A percentile compares a stretch with the other conserved stretches of the same genome.
Evolutionary conservation across 92 coral and sea anemone genomes (phyloP).

Genomic region (Epizoanthus scotinus): DNA sequence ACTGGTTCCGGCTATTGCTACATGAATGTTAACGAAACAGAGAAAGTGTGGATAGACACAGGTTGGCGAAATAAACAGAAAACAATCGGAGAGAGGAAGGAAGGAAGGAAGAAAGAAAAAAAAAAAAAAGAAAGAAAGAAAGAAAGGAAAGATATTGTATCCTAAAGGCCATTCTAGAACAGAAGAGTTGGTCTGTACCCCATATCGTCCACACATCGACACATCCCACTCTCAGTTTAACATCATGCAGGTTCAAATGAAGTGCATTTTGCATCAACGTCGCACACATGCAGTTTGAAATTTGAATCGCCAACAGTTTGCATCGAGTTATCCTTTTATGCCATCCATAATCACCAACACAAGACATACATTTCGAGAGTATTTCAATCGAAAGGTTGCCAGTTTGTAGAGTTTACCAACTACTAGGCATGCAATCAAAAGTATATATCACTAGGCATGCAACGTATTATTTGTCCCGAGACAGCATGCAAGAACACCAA

Average conservation of each 20-base stretch:
- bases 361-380: background rate
- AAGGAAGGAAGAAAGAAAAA: background rate
- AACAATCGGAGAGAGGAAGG: too few relatives aligned
- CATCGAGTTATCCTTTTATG: background rate
- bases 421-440: background rate
- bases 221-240: too few relatives aligned
- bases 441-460: constrained; percentile 19
- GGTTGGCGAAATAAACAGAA: too few relatives aligned
- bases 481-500: background rate
- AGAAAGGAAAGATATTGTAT: background rate
- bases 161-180: background rate
- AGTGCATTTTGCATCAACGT: background rate
- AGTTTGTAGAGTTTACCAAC: background rate
- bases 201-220: background rate
- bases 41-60: too few relatives aligned
- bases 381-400: background rate
- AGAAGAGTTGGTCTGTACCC: background rate
- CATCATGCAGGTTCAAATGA: background rate
- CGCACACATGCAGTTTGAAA: background rate
- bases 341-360: background rate
- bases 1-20: too few relatives aligned
- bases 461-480: background rate
- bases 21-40: too few relatives aligned
- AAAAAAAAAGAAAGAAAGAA: too few relatives aligned
- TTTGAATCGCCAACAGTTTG: background rate